Evolutionary conservation across 1,140 invertebrate genomes (phyloP).

Genomic region (Pachypeltis micranthus): DNA sequence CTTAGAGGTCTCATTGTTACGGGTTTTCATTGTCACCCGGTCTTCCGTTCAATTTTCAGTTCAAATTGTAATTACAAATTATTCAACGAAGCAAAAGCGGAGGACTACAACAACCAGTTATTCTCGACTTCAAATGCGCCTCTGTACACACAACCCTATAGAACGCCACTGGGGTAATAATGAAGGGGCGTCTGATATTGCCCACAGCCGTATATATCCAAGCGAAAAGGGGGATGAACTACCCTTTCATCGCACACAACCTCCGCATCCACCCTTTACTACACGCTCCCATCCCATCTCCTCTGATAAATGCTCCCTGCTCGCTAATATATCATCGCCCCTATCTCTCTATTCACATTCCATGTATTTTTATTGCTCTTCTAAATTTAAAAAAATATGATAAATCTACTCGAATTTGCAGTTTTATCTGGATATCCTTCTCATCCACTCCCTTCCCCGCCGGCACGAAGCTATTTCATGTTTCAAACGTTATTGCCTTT

Average conservation of each 20-base stretch:
- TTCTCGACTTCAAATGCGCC: too few species aligned
- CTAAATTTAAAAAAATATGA: slow-evolving; percentile 17
- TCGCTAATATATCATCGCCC: slow-evolving; percentile 15
- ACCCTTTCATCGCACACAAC: background rate
- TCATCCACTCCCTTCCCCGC: too few species aligned
- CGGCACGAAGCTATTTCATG: too few species aligned
- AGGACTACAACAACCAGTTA: too few species aligned
- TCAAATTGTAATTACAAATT: too few species aligned
- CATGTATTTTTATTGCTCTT: slow-evolving; percentile 20
- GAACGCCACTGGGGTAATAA: too few species aligned
- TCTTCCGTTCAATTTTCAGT: too few species aligned
- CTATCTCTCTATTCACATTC: slow-evolving; percentile 21
- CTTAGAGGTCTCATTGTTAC: too few species aligned
- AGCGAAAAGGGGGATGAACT: background rate
- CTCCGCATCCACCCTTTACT: background rate
- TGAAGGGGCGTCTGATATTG: background rate
- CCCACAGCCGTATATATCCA: background rate
- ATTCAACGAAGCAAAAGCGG: too few species aligned
- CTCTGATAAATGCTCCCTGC: slow-evolving; percentile 15
- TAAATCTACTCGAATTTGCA: slow-evolving; percentile 10
- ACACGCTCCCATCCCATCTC: background rate
- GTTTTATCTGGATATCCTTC: too few species aligned
- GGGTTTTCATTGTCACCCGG: too few species aligned
- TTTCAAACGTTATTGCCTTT: background rate
- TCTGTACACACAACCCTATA: too few species aligned